A percentile compares a stretch with the other conserved stretches of the same genome.
Evolutionary conservation across 2,113 vertebrate species (phyloP).

Genomic region (Anhinga rufa): DNA sequence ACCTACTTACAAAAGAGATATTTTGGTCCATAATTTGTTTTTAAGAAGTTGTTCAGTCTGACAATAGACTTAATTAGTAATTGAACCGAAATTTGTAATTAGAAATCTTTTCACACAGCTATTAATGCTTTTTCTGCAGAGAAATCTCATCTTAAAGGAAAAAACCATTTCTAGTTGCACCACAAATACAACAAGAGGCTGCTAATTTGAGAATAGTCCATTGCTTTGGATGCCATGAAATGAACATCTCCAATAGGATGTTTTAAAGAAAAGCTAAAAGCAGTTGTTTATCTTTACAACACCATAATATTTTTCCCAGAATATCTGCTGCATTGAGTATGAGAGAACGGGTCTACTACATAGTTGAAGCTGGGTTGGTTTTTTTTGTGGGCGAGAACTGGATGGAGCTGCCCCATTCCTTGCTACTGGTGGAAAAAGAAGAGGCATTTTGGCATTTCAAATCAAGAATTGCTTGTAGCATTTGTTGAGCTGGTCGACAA

Average conservation of each 20-base stretch:
- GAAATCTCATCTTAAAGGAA: conserved; percentile 32
- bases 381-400: neutral
- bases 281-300: neutral
- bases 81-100: conserved; percentile 55
- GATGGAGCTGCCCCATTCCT: neutral
- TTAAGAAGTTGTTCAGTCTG: conserved; percentile 19
- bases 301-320: neutral
- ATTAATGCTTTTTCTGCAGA: conserved; percentile 36
- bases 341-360: neutral
- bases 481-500: neutral
- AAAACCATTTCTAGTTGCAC: neutral
- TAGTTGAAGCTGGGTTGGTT: neutral
- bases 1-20: conserved; percentile 20
- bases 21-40: conserved; percentile 60
- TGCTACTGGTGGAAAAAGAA: neutral
- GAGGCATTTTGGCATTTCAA: neutral
- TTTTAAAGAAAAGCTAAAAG: neutral
- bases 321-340: neutral
- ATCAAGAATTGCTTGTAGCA: neutral
- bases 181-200: conserved; percentile 7
- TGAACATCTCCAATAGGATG: neutral
- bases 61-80: conserved; percentile 59
- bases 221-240: neutral
- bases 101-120: conserved; percentile 47
- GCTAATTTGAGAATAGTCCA: neutral